Base-by-base conservation (phyloP, 1,140 invertebrate genomes). In the Danaus melanippus region DNA sequence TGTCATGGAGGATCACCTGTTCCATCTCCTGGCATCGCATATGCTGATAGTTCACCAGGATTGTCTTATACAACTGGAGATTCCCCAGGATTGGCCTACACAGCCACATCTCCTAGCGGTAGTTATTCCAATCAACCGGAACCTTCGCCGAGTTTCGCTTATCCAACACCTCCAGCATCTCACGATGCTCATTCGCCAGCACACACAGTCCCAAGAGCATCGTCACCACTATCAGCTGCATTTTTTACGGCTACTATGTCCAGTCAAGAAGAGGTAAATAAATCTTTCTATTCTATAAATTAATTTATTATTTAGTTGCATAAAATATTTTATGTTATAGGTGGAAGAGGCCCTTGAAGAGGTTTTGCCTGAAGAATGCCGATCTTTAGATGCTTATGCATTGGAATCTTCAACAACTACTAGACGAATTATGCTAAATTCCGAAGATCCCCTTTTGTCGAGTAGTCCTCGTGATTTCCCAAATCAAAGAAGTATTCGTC, bases 201-300 rank as follows among this genome's bases (percentile, higher is more conserved):
- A 32, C 86, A 77, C 71, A 89, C 69, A 65, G 86, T 71, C 62
- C 82, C 65, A 62, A 86, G 78, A 50, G 87, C 60, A 56, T 89
- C 68, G 49, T 86, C 74, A 54, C 93, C 93, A 0, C 75, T 95
- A 0, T 93, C 93, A 1, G 93, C 93, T 21, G 93, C 93, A 0
- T 95, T 94, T 76, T 95, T 94, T 75, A 93, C 93, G n/a, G 92
- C 92, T n/a, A 92, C 92, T 12, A 94, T 95, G 89, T 94, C 93
- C 0, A 94, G 93, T 49, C 93, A 93, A 11, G 94, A 93, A 62
- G 94, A 93, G 60, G 84, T 86, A 79, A 46, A 5, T 44, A 21
- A 44, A 32, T 32, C 12, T 2, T 17, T 54, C 48, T 58, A 42
- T 39, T 32, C 42, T 12, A 21, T 44, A 42, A 43, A 50, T 46